Base-by-base conservation (phyloP, 2,888 invertebrate genomes). In the Peribatodes rhomboidaria region DNA sequence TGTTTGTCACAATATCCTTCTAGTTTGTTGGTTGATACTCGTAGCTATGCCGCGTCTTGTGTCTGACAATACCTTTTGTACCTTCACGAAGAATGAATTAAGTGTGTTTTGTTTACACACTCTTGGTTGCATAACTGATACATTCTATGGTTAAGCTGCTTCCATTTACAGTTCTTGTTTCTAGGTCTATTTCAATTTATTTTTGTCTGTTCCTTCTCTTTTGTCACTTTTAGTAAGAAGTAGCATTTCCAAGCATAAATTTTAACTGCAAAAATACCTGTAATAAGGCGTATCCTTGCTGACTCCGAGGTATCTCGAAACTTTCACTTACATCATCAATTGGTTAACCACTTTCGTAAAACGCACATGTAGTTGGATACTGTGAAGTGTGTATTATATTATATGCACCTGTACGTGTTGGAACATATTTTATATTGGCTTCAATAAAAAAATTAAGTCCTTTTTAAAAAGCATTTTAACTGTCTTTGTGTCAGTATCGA, bases 1-100 rank as follows among this genome's bases (percentile, higher is more conserved):
- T 84, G 84, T 84, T 84, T 83, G 79, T 79, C 78, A 84, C 78
- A 81, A 82, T 81, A 81, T 80, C 79, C 82, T 80, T 73, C 44
- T 56, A 46, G 47, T 53, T 22, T 35, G 18, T 13, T 35, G 35
- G 31, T 35, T 18, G 39, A 74, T 75, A 79, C 75, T 78, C 68
- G 78, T 77, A 81, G 78, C 70, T 49, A 61, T 50, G 50, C 49
- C n/a, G 22, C 13, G 14, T 20, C 42, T 61, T 49, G 37, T 50
- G 11, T 31, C 16, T 46, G 9, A 56, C 33, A 56, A 46, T 55
- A 55, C 18, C 46, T 18, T 42, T 35, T 56, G 44, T 56, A 42
- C 27, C n/a, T 46, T 27, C 3, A 4, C 13, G 6, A 53, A 53
- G 10, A 53, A 53, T 53, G 39, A 9, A 13, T 50, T 50, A 35